Evolutionary conservation across 92 coral and sea anemone species (phyloP).

Genomic region (Epizoanthus illoricatus): DNA sequence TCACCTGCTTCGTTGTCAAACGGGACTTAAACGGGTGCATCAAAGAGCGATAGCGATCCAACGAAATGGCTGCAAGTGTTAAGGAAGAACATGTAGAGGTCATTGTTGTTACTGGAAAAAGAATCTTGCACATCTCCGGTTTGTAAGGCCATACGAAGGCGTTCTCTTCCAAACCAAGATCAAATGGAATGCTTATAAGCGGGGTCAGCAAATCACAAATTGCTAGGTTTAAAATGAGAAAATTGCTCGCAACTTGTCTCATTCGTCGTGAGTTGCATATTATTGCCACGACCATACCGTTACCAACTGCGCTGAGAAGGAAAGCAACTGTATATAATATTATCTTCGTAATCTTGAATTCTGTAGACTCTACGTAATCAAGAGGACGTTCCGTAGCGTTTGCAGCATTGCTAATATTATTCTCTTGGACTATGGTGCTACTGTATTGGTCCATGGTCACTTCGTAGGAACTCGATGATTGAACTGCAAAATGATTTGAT

Average conservation of each 20-base stretch:
- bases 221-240: constrained; percentile 70
- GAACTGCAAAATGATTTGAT: background rate
- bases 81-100: constrained; percentile 86
- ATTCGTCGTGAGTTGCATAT: constrained; percentile 56
- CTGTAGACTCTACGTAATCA: constrained; percentile 17
- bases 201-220: constrained; percentile 73
- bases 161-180: constrained; percentile 72
- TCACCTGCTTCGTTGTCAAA: constrained; percentile 55
- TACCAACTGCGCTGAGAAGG: constrained; percentile 61
- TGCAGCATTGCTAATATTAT: background rate
- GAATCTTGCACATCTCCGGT: constrained; percentile 57
- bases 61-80: constrained; percentile 78
- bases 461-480: background rate
- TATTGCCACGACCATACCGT: constrained; percentile 61
- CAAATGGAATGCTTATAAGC: constrained; percentile 83
- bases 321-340: constrained; percentile 50
- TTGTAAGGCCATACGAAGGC: constrained; percentile 78
- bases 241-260: constrained; percentile 59
- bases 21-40: constrained; percentile 76
- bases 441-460: background rate
- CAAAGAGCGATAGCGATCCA: constrained; percentile 75
- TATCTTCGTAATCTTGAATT: constrained; percentile 62
- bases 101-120: constrained; percentile 88
- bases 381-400: background rate
- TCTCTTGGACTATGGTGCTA: background rate